Base-by-base conservation (phyloP, 2,888 invertebrate genomes). In the Desoria tigrina region DNA sequence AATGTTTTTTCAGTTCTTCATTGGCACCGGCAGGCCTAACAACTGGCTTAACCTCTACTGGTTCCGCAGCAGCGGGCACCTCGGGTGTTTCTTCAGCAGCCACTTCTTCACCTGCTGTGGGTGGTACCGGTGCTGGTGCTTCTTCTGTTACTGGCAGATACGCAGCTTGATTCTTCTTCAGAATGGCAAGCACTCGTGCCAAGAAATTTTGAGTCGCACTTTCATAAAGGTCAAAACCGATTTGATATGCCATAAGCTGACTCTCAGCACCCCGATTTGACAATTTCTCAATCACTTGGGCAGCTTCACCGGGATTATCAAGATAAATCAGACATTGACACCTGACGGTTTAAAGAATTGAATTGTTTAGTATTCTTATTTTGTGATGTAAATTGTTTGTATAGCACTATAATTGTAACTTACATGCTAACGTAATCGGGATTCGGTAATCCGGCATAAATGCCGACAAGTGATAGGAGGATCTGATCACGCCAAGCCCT, bases 151-250 rank as follows among this genome's bases (percentile, higher is more conserved):
- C 68, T 4, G 92, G 91, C 69, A 91, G 87, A 0, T 92, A 92
- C 24, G 92, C 91, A 18, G 90, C 69, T 55, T 68, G 74, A 18
- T 67, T 91, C 55, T 87, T 86, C 77, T 89, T 85, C 7, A 95
- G 82, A 21, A 92, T 90, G 79, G 90, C 89, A 71, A 94, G 81
- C 11, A 96, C 92, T 76, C 90, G 86, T 11, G 90, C 90, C 58
- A 99, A 84, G 80, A 97, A 97, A 80, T 98, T 95, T 81, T 99
- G 99, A 1, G 97, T 97, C 0, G 98, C 99, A 49, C 95, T 96
- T 81, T 99, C 99, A 79, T 99, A 99, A 76, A 99, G 85, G 84
- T 99, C 99, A 82, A 99, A 99, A 0, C 90, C 96, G 77, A 99
- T 96, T 83, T 99, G 99, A 82, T 95, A 99, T 0, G 96, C 96